Evolutionary conservation across 2,113 vertebrate genomes (phyloP), one percentile per base, ranked within the genome.

Genomic region (Polyodon spathula): DNA sequence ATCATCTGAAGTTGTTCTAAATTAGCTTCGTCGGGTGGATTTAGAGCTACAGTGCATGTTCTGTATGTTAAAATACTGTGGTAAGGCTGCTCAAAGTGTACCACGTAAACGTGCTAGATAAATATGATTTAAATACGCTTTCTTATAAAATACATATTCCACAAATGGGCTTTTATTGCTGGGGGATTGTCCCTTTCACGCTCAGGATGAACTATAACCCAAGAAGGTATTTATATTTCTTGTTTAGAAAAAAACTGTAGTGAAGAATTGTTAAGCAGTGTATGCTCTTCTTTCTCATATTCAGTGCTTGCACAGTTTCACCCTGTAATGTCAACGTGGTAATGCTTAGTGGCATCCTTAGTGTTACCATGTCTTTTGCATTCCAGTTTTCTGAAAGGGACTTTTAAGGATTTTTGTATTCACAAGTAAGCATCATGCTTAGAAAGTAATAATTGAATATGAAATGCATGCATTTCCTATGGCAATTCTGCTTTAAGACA

Each of bases 361-460:
- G 53, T 17, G 53, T 54, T 54, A 12, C 4, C n/a, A 5, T 54
- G 27, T 54, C 53, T 37, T 6, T 53, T 37, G 53, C 53, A 17
- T 54, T 54, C 37, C 7, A 37, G 53, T 12, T 54, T 54, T 54
- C 37, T 54, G 16, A 16, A 54, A 53, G n/a, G n/a, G n/a, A n/a
- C n/a, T n/a, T n/a, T n/a, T n/a, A n/a, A n/a, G n/a, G n/a, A n/a
- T n/a, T n/a, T n/a, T 40, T 61, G 14, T 40, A 11, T n/a, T 39
- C 9, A 27, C 14, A 60, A 37, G 14, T 60, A 37, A 37, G 17
- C 9, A 39, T 60, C 39, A 43, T 10, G 53, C 40, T 55, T 9
- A 15, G 51, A 59, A 46, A 51, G 48, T 60, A 39, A 60, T 60
- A 51, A 60, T 50, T 37, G 3, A 9, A 40, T 8, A 11, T 38